These are phyloP conservation scores for Allenopithecus nigroviridis DNA, from an alignment of 2,797 vertebrate species.

Conservation along the genomic window DNA sequence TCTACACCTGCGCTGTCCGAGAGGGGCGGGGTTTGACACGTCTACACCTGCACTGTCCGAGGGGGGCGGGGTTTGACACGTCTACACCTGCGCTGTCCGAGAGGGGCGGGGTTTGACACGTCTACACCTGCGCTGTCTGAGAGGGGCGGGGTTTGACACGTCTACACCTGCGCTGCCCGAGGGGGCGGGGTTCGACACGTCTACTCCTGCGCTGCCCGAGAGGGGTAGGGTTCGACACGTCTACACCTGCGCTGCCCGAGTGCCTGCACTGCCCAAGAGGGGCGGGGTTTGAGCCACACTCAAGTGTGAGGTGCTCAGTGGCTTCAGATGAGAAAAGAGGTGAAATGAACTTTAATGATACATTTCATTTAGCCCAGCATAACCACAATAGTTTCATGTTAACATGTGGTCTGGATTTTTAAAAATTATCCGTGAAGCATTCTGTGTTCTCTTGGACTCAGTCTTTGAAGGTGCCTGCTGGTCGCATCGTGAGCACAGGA, in stretches of 20 bases:
- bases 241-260: too few species aligned
- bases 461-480: neutral
- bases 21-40: fast-evolving
- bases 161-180: fast-evolving
- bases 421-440: fast-evolving
- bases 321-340: neutral
- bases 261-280: too few species aligned
- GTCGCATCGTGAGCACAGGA: neutral
- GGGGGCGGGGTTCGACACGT: too few species aligned
- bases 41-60: fast-evolving
- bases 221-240: too few species aligned
- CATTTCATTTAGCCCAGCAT: neutral
- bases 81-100: fast-evolving
- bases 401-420: fast-evolving
- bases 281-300: neutral
- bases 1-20: fast-evolving
- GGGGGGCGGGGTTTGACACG: fast-evolving
- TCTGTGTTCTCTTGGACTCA: neutral
- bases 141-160: too few species aligned
- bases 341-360: fast-evolving
- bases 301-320: fast-evolving
- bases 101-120: fast-evolving
- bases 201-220: fast-evolving
- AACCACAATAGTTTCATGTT: neutral
- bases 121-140: fast-evolving